These are phyloP conservation scores for Ornithoptera priamus DNA, from an alignment of 2,888 invertebrate species.

Conservation along the genomic window DNA sequence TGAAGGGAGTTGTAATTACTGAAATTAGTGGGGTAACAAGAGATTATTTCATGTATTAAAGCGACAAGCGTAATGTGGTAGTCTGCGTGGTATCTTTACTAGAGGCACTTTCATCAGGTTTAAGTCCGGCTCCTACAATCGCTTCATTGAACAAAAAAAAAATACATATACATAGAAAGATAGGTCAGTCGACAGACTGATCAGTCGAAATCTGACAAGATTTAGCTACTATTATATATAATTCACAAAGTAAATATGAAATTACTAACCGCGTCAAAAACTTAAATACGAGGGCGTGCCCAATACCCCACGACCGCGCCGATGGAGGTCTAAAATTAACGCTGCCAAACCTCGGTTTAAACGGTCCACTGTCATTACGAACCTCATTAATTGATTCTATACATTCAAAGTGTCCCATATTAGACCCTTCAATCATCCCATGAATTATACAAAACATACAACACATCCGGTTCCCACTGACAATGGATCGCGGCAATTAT, in stretches of 20 bases:
- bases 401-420: conserved; percentile 9
- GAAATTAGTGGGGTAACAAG: too few relatives aligned
- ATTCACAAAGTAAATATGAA: neutral
- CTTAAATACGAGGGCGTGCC: conserved; percentile 1
- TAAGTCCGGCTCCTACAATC: too few relatives aligned
- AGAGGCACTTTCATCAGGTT: too few relatives aligned
- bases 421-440: conserved; percentile 20
- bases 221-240: neutral
- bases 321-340: conserved; percentile 5
- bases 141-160: too few relatives aligned
- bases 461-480: neutral
- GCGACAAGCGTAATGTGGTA: too few relatives aligned
- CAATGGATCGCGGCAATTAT: conserved; percentile 9
- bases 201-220: too few relatives aligned
- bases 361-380: neutral
- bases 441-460: conserved; percentile 20
- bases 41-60: too few relatives aligned
- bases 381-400: conserved; percentile 16
- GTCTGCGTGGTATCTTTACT: too few relatives aligned
- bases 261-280: neutral
- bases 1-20: too few relatives aligned
- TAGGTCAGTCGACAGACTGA: too few relatives aligned
- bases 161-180: too few relatives aligned
- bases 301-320: neutral
- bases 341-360: neutral